These are phyloP conservation scores for Bothrops alternatus DNA, from an alignment of 2,797 vertebrate species.

Conservation along the genomic window DNA sequence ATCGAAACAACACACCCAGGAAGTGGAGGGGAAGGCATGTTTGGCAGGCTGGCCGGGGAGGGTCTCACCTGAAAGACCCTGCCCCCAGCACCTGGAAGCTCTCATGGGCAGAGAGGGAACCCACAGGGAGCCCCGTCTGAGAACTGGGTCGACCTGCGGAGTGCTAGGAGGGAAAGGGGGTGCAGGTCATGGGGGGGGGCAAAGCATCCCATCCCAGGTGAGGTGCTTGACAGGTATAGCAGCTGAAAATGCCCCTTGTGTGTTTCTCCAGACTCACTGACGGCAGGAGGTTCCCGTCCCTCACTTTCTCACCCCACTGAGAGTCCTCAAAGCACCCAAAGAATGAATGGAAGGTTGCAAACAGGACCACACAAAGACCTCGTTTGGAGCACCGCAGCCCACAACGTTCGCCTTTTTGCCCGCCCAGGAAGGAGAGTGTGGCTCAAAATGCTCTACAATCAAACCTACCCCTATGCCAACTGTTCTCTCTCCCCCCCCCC, in stretches of 20 bases:
- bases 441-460: too few relatives aligned
- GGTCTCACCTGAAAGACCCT: neutral
- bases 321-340: neutral
- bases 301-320: neutral
- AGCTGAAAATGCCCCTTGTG: neutral
- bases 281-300: neutral
- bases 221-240: neutral
- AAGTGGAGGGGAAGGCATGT: neutral
- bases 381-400: too few relatives aligned
- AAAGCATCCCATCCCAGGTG: neutral
- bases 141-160: neutral
- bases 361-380: neutral
- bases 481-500: too few relatives aligned
- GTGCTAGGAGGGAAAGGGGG: neutral
- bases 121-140: too few relatives aligned
- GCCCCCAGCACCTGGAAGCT: neutral
- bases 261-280: neutral
- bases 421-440: too few relatives aligned
- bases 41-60: too few relatives aligned
- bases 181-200: neutral
- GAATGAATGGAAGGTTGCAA: neutral
- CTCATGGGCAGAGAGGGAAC: neutral
- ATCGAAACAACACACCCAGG: neutral
- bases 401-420: too few relatives aligned
- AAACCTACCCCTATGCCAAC: too few relatives aligned